Evolutionary conservation across 2,888 invertebrate species (phyloP).

Genomic region (Siphlonurus alternatus): DNA sequence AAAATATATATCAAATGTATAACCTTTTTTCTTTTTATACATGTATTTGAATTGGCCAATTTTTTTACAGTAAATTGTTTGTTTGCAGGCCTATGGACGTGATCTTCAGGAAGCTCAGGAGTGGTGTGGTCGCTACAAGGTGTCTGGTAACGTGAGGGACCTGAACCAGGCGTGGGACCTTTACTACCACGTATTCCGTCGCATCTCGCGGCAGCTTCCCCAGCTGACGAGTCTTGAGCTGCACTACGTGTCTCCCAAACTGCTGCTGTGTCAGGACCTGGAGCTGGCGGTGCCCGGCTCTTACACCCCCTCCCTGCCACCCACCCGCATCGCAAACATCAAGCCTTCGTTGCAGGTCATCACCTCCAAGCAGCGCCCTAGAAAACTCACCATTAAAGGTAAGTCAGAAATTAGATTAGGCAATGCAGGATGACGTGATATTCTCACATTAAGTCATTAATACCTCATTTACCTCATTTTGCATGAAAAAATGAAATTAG

Average conservation of each 20-base stretch:
- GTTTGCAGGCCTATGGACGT: conserved; percentile 63
- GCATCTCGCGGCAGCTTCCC: conserved; percentile 89
- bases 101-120: conserved; percentile 90
- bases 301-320: conserved; percentile 79
- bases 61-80: too few species aligned
- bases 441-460: too few species aligned
- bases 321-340: conserved; percentile 69
- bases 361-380: conserved; percentile 92
- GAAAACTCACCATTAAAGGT: conserved; percentile 78
- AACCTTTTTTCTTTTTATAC: too few species aligned
- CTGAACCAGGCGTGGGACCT: conserved; percentile 98
- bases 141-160: conserved; percentile 70
- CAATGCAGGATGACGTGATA: too few species aligned
- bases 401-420: conserved; percentile 10
- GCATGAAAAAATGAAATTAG: too few species aligned
- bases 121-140: conserved; percentile 76
- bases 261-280: conserved; percentile 75
- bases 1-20: too few species aligned
- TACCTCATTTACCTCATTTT: too few species aligned
- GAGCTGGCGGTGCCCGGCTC: conserved; percentile 97
- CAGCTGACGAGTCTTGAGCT: conserved; percentile 78
- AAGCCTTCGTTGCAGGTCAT: conserved; percentile 89
- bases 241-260: conserved; percentile 89
- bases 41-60: too few species aligned
- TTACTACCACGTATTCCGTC: conserved; percentile 95